Base-by-base conservation (phyloP, 35 echinoderm and acorn worm species). In the Strongylocentrotus purpuratus region DNA sequence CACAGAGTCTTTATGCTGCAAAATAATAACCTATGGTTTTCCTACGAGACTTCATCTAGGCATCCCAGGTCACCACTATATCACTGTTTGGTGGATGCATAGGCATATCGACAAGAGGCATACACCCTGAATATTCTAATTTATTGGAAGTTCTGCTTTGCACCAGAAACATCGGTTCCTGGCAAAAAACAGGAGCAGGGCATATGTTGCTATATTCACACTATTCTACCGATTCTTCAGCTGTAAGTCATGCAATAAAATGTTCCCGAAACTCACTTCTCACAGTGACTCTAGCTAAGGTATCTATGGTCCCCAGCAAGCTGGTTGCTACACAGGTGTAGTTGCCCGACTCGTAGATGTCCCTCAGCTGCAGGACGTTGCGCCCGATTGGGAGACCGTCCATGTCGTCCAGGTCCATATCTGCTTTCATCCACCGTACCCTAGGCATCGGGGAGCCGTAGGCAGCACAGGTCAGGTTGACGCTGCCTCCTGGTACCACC, bases 321-420 rank as follows among this genome's bases (percentile, higher is more conserved):
- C 97, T 99, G 55, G 96, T 95, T 9, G 98, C 98, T 58, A 96
- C 32, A 52, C 98, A 99, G 33, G 98, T 97, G 47, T 97, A 99
- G 33, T 98, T 97, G 20, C 92, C 96, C 9, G 98, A 95, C 94
- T 97, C 97, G 46, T 90, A 71, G 20, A 99, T 94, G 47, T 96
- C 88, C 11, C 88, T 95, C 7, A 99, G 85, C n/a, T 31, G 33
- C 25, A 97, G 92, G 32, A 95, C 97, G 47, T 97, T 99, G 31
- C 95, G 52, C 0, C 98, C 98, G 71, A 97, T 92, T 15, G 96
- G 96, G 17, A 93, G 93, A 33, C 96, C 95, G 4, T 94, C 96
- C 18, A 92, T 90, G 0, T 96, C 94, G 10, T 92, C 94, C 52
- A 97, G 65, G 31, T 97, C 97, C 33, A 96, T 92, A 58, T 95